A percentile compares a stretch with the other conserved stretches of the same genome.
These are phyloP conservation scores for Cephus pulcher DNA, from an alignment of 2,888 invertebrate species.

Conservation along the genomic window DNA sequence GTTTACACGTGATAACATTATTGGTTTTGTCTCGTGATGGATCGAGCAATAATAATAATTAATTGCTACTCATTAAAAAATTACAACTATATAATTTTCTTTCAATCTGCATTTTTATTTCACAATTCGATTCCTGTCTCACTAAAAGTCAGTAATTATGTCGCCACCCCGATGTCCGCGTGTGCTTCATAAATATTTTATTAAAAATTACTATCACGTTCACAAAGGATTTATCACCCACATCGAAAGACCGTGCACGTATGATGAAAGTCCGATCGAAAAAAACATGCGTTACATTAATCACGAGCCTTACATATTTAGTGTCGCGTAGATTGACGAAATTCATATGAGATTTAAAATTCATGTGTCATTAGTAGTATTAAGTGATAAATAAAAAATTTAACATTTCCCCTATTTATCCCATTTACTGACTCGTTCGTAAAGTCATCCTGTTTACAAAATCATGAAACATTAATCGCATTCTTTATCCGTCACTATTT, in stretches of 20 bases:
- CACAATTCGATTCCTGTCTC: neutral
- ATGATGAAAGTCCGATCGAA: neutral
- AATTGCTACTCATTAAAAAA: neutral
- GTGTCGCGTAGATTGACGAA: neutral
- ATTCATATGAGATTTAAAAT: neutral
- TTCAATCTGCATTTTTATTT: neutral
- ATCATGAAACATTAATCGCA: neutral
- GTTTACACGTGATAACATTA: neutral
- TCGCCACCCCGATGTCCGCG: neutral
- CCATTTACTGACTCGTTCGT: neutral
- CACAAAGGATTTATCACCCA: neutral
- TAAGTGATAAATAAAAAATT: neutral
- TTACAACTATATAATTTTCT: neutral
- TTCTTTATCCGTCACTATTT: neutral
- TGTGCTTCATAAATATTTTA: neutral
- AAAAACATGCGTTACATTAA: neutral
- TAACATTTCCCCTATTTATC: neutral
- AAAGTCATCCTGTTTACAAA: neutral
- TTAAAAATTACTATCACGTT: neutral
- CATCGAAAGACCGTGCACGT: neutral
- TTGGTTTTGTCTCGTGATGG: neutral
- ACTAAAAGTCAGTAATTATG: neutral
- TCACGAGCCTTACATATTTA: neutral
- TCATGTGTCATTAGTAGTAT: neutral
- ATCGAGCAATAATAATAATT: neutral